Conservation (phyloP, 2,888 invertebrate genomes). For the Eutolmus rufibarbis region DNA sequence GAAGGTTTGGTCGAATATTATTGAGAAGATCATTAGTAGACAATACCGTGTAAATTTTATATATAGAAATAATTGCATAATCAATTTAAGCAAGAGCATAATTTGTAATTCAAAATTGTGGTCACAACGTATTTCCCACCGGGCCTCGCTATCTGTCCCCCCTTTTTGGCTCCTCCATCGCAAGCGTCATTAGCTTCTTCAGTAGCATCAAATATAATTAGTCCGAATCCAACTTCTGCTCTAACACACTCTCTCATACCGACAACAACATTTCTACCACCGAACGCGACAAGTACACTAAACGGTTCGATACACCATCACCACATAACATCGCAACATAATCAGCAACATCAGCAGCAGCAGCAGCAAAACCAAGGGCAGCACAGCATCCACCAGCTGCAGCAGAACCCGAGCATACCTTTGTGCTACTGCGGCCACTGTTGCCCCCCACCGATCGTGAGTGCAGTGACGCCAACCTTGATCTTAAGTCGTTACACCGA, state of each 20-base stretch:
- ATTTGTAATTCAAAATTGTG: slow-evolving; percentile 49
- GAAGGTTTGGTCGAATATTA: slow-evolving; percentile 16
- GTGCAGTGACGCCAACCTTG: slow-evolving; percentile 51
- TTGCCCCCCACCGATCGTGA: slow-evolving; percentile 50
- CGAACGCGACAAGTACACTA: slow-evolving; percentile 24
- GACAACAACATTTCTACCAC: slow-evolving; percentile 38
- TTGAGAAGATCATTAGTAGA: not conserved
- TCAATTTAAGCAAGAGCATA: not conserved
- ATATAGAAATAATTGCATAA: not conserved
- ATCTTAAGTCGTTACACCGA: slow-evolving; percentile 54
- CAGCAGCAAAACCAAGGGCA: slow-evolving; percentile 43
- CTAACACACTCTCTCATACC: slow-evolving; percentile 39
- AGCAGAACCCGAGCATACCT: slow-evolving; percentile 45
- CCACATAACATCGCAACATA: slow-evolving; percentile 45
- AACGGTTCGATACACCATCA: slow-evolving; percentile 50
- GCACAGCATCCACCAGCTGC: slow-evolving; percentile 44
- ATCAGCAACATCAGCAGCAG: slow-evolving; percentile 48
- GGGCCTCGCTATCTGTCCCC: slow-evolving; percentile 54
- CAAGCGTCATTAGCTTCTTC: slow-evolving; percentile 39
- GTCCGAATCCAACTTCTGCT: slow-evolving; percentile 37
- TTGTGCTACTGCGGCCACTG: slow-evolving; percentile 53
- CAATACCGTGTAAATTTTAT: slow-evolving; percentile 10
- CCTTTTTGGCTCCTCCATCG: slow-evolving; percentile 52
- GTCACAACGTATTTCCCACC: slow-evolving; percentile 55
- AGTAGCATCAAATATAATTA: slow-evolving; percentile 38